Conservation (phyloP, 2,113 vertebrate genomes). For the Lasiurus borealis region DNA sequence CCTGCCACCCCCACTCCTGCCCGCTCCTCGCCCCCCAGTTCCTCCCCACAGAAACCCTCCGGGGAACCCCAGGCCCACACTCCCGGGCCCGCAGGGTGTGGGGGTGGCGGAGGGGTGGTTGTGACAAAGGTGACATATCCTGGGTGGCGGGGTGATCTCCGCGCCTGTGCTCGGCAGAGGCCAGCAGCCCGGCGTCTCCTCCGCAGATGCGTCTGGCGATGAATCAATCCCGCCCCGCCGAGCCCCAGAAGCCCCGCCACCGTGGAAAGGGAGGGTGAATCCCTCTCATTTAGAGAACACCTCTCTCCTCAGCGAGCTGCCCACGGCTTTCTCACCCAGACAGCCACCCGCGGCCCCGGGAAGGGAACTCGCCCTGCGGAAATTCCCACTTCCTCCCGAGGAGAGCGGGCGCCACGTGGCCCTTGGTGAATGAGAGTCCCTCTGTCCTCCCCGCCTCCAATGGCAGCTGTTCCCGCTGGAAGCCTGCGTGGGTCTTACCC, state of each 20-base stretch:
- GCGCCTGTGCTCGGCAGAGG: constrained; percentile 34
- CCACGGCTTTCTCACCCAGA: constrained; percentile 79
- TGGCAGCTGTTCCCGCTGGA: neutral
- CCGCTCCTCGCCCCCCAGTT: neutral
- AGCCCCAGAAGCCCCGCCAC: constrained; percentile 47
- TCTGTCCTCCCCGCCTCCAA: neutral
- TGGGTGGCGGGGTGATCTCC: neutral
- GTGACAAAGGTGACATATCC: constrained; percentile 20
- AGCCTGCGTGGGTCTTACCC: neutral
- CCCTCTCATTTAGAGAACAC: constrained; percentile 70
- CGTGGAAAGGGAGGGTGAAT: constrained; percentile 61
- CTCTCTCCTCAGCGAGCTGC: constrained; percentile 70
- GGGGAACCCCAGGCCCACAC: constrained; percentile 48
- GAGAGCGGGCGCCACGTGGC: constrained; percentile 30
- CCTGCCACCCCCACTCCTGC: too few relatives aligned
- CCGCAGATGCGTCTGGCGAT: neutral
- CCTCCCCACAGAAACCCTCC: neutral
- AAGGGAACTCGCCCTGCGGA: constrained; percentile 82
- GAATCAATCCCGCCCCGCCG: constrained; percentile 47
- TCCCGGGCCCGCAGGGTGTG: neutral
- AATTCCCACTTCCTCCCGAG: constrained; percentile 82
- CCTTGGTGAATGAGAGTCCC: constrained; percentile 46
- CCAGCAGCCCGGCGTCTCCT: constrained; percentile 22
- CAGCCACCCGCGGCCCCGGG: constrained; percentile 56
- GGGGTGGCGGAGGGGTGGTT: neutral